These are phyloP conservation scores for Triplophysa bombifrons DNA, from an alignment of 2,797 vertebrate genomes.

Conservation along the genomic window DNA sequence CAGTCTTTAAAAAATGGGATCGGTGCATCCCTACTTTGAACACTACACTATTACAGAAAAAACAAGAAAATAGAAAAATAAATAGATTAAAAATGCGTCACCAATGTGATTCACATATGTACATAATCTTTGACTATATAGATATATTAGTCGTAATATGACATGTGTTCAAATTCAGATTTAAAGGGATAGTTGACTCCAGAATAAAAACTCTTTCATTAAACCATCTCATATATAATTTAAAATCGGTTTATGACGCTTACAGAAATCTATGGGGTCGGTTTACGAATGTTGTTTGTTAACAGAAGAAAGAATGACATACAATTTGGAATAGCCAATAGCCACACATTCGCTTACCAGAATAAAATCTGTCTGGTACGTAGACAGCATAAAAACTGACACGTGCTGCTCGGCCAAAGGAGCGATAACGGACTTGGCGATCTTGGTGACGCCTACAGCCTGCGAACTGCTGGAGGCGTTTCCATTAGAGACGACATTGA, in stretches of 20 bases:
- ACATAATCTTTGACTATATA: no score
- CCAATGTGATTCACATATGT: neutral
- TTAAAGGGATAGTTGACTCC: neutral
- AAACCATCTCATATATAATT: no score
- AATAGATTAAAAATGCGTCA: neutral
- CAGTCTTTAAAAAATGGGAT: no score
- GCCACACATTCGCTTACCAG: constrained; percentile 78
- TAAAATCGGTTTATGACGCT: no score
- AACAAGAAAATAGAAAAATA: neutral
- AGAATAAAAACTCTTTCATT: no score
- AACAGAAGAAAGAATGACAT: no score
- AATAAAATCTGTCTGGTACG: constrained; percentile 97
- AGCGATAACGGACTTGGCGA: constrained; percentile 91
- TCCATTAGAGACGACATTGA: constrained; percentile 91
- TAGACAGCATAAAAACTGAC: constrained; percentile 96
- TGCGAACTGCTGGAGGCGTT: constrained; percentile 83
- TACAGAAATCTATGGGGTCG: no score
- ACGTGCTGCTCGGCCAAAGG: constrained; percentile 94
- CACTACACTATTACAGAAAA: neutral
- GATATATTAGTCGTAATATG: neutral
- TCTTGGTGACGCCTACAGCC: constrained; percentile 94
- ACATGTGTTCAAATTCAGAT: neutral
- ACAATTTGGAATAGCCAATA: neutral
- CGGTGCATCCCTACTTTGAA: no score
- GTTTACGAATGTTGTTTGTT: no score